These are phyloP conservation scores for Drosophila cardini DNA, from an alignment of 1,140 invertebrate genomes.

Conservation along the genomic window DNA sequence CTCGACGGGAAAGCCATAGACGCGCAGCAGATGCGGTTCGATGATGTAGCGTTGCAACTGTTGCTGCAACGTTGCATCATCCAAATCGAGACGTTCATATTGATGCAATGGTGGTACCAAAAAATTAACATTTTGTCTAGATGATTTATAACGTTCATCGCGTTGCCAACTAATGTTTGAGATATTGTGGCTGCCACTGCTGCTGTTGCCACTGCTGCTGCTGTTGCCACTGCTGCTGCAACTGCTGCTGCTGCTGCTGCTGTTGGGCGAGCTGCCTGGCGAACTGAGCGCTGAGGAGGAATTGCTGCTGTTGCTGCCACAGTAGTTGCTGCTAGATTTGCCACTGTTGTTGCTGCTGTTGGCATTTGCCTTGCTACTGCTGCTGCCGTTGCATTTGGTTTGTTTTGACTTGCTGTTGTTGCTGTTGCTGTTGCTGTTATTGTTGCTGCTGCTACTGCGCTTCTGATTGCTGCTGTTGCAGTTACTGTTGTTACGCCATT, in stretches of 20 bases:
- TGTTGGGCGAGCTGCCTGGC: slow-evolving; percentile 53
- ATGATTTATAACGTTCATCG: background rate
- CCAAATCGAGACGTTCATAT: slow-evolving; percentile 80
- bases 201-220: slow-evolving; percentile 7
- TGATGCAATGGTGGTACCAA: slow-evolving; percentile 76
- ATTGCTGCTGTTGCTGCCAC: slow-evolving; percentile 24
- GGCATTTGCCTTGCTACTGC: slow-evolving; percentile 5
- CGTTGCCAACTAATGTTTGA: background rate
- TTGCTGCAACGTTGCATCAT: slow-evolving; percentile 83
- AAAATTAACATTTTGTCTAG: slow-evolving; percentile 47
- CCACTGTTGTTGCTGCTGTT: slow-evolving; percentile 17
- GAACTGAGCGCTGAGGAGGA: slow-evolving; percentile 63
- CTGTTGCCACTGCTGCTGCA: slow-evolving; percentile 16
- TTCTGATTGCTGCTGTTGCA: slow-evolving; percentile 14
- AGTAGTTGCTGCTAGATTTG: background rate
- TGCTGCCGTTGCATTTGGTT: slow-evolving; percentile 17
- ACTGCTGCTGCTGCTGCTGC: slow-evolving; percentile 29
- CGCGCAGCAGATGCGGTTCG: slow-evolving; percentile 87
- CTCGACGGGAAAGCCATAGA: slow-evolving; percentile 90
- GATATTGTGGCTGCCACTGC: slow-evolving; percentile 20
- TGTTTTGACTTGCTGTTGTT: slow-evolving; percentile 21
- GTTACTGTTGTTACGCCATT: slow-evolving; percentile 29
- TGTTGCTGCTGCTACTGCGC: slow-evolving; percentile 5
- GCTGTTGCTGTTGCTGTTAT: slow-evolving; percentile 22
- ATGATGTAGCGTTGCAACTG: slow-evolving; percentile 88